A percentile compares a stretch with the other conserved stretches of the same genome.
Evolutionary conservation across 2,113 vertebrate genomes (phyloP).

Genomic region (Pyrgilauda ruficollis): DNA sequence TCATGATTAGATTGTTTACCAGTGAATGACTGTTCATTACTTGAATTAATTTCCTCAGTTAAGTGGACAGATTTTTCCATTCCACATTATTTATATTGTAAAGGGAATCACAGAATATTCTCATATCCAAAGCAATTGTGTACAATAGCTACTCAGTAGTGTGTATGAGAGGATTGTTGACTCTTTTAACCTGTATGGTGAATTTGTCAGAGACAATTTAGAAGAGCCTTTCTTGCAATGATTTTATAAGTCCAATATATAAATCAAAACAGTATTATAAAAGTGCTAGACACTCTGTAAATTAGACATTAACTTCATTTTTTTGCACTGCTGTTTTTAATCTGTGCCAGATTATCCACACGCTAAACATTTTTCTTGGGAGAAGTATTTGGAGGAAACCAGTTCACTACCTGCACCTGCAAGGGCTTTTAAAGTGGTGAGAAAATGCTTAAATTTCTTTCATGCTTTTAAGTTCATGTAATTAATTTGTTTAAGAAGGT

Average conservation of each 20-base stretch:
- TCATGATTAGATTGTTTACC: background rate
- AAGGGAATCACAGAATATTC: background rate
- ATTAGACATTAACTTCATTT: background rate
- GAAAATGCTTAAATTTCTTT: background rate
- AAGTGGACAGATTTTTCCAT: background rate
- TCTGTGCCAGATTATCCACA: constrained; percentile 76
- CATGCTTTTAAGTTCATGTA: background rate
- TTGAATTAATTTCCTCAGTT: background rate
- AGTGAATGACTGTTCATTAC: background rate
- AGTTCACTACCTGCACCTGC: constrained; percentile 84
- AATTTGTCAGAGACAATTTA: background rate
- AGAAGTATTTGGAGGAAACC: constrained; percentile 86
- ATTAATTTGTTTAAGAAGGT: background rate
- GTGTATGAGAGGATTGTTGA: background rate
- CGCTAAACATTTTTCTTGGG: constrained; percentile 84
- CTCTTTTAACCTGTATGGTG: background rate
- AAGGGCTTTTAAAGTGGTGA: constrained; percentile 87
- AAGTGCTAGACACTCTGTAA: background rate
- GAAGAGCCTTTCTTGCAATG: background rate
- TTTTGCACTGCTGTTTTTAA: background rate
- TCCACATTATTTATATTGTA: background rate
- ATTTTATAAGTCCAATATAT: background rate
- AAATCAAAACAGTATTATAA: background rate
- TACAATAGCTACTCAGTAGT: background rate
- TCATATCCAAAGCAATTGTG: background rate